phyloP scores from a whole-genome alignment of 2,113 vertebrate genomes.

The Delphinus delphis region DNA sequence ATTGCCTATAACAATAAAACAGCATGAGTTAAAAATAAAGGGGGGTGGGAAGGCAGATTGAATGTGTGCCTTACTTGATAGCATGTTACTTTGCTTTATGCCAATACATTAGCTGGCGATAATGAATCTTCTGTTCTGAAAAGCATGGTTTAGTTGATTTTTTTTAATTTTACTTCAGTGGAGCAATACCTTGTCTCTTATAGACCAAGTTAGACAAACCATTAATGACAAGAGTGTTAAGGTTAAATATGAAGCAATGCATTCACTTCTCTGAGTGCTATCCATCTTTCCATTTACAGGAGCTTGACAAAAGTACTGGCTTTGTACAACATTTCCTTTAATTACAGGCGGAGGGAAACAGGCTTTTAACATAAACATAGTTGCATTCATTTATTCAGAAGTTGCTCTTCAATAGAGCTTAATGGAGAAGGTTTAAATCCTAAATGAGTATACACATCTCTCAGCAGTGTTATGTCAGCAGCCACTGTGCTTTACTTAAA shows the following conservation, averaged over 20 bases:
- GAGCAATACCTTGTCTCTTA: constrained; percentile 94
- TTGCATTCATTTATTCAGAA: constrained; percentile 92
- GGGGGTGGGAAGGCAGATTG: constrained; percentile 92
- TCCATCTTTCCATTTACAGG: constrained; percentile 99
- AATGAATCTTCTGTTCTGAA: constrained; percentile 99
- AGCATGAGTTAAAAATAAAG: constrained; percentile 95
- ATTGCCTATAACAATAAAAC: constrained; percentile 99
- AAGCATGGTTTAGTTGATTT: constrained; percentile 98
- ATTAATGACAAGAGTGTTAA: constrained; percentile 95
- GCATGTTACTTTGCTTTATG: constrained; percentile 99
- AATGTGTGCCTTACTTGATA: constrained; percentile 95
- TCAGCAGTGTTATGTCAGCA: constrained; percentile 87
- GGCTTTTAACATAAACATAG: constrained; percentile 99
- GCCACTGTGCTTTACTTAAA: constrained; percentile 85
- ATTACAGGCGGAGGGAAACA: constrained; percentile 94
- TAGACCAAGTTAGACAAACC: constrained; percentile 93
- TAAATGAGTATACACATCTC: constrained; percentile 90
- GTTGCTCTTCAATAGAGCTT: constrained; percentile 94
- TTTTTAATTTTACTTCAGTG: constrained; percentile 98
- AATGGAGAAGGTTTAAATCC: constrained; percentile 93
- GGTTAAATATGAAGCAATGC: constrained; percentile 95
- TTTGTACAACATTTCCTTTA: constrained; percentile 96
- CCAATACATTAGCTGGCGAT: constrained; percentile 97
- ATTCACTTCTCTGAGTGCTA: constrained; percentile 94
- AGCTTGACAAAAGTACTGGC: constrained; percentile 97